Base-by-base conservation (phyloP, 2,888 invertebrate species). In the Octonoba sinensis region DNA sequence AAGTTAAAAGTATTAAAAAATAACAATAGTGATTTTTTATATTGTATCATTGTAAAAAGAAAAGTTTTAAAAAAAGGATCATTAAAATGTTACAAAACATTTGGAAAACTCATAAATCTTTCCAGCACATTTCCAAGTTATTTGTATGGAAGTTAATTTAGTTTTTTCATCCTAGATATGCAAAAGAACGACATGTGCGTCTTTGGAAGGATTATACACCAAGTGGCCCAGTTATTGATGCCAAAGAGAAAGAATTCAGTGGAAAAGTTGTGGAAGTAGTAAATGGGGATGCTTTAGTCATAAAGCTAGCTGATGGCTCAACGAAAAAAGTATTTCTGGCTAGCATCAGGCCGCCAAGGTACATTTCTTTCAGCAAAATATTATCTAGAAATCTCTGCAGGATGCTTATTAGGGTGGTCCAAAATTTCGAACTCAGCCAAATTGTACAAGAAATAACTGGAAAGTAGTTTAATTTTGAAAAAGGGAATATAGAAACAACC, bases 281-380 rank as follows among this genome's bases (percentile, higher is more conserved):
- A 6, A 96, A 97, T 87, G 99, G 96, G 0, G 99, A 99, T 90
- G 95, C 96, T 0, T 90, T 99, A 47, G 92, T 94, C 69, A 92
- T 99, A 0, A 96, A 95, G 88, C 90, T 93, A 73, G 90, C 92
- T 36, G 94, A 93, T 87, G 94, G 94, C 51, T 91, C 92, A 51
- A 90, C 92, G 57, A 95, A 95, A 89, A 99, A 99, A 89, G 93
- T 99, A 62, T 99, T 98, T 90, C 91, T 99, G 83, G 95, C 99
- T 46, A 97, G 97, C 88, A 94, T 99, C 87, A 92, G 98, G 86
- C 95, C 98, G 69, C 99, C 98, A 51, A 93, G 95, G 89, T 95
- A 93, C 88, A 87, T 72, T 60, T 12, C 16, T 27, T 36, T 36
- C n/a, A n/a, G 8, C 36, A 1, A 36, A 36, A 8, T 36, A 36